Percentiles rank a stretch among this genome's conserved stretches.
phyloP scores from a whole-genome alignment of 2,888 invertebrate genomes.

The Mesorhabditis spiculigera region DNA sequence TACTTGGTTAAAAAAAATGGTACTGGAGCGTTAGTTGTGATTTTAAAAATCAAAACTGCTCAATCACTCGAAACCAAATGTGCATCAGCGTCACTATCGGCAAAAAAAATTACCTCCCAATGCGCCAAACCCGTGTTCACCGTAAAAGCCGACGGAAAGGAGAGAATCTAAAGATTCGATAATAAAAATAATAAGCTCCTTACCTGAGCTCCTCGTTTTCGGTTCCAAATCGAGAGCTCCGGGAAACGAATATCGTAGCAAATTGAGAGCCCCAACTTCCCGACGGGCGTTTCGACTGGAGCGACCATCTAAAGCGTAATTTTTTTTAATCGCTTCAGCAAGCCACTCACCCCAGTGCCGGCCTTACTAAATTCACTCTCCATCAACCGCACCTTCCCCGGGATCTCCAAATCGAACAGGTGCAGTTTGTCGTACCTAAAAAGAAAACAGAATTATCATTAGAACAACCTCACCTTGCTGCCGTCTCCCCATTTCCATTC shows the following conservation, averaged over 20 bases:
- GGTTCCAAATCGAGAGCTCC: constrained; percentile 74
- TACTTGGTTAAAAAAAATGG: constrained; percentile 8
- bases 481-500: constrained; percentile 73
- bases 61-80: not conserved
- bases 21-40: not conserved
- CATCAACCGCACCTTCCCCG: constrained; percentile 67
- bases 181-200: not conserved
- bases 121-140: constrained; percentile 84
- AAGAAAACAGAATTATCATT: not conserved
- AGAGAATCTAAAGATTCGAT: constrained; percentile 66
- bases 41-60: too few relatives aligned
- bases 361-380: constrained; percentile 78
- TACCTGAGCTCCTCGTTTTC: constrained; percentile 62
- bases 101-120: constrained; percentile 74
- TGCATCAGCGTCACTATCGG: too few relatives aligned
- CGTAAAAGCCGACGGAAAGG: constrained; percentile 92
- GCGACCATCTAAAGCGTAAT: constrained; percentile 66
- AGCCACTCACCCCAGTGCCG: constrained; percentile 64
- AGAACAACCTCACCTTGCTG: constrained; percentile 62
- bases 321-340: not conserved
- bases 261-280: constrained; percentile 72
- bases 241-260: constrained; percentile 90
- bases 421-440: constrained; percentile 80
- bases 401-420: constrained; percentile 85
- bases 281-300: constrained; percentile 78